These are phyloP conservation scores for Zosterops borbonicus DNA, from an alignment of 2,113 vertebrate genomes.

Conservation along the genomic window DNA sequence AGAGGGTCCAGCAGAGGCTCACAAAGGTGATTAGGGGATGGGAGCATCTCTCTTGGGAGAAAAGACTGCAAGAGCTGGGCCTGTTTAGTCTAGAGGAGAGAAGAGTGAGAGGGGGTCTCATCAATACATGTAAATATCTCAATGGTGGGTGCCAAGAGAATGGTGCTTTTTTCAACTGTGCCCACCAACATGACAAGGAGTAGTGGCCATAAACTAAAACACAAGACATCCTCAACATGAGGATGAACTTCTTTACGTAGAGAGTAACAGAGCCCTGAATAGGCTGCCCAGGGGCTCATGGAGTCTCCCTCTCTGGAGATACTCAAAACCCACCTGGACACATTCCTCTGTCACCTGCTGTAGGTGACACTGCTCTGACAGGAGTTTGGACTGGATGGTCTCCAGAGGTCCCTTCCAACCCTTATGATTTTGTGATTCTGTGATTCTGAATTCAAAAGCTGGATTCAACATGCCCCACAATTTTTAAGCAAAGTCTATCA, in stretches of 20 bases:
- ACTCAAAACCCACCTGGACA: not conserved
- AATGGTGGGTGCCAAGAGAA: not conserved
- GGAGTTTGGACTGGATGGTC: not conserved
- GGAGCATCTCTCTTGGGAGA: rapidly evolving
- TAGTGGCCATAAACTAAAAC: not conserved
- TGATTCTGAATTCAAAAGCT: not conserved
- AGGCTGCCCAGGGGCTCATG: rapidly evolving
- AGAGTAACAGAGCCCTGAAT: not conserved
- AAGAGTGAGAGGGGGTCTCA: not conserved
- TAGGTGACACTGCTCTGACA: not conserved
- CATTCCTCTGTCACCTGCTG: not conserved
- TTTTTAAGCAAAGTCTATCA: not conserved
- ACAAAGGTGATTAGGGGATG: not conserved
- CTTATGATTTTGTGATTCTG: not conserved
- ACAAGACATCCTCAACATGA: not conserved
- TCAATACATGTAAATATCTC: not conserved
- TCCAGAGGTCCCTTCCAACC: not conserved
- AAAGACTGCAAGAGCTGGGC: not conserved
- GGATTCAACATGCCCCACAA: not conserved
- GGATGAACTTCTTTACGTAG: not conserved
- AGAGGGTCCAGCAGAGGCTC: rapidly evolving
- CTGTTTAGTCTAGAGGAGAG: not conserved
- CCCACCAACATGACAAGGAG: rapidly evolving
- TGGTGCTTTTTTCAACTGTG: rapidly evolving
- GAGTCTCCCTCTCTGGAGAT: not conserved